These are phyloP conservation scores for Urophycis tenuis DNA, from an alignment of 2,797 vertebrate species.

Conservation along the genomic window DNA sequence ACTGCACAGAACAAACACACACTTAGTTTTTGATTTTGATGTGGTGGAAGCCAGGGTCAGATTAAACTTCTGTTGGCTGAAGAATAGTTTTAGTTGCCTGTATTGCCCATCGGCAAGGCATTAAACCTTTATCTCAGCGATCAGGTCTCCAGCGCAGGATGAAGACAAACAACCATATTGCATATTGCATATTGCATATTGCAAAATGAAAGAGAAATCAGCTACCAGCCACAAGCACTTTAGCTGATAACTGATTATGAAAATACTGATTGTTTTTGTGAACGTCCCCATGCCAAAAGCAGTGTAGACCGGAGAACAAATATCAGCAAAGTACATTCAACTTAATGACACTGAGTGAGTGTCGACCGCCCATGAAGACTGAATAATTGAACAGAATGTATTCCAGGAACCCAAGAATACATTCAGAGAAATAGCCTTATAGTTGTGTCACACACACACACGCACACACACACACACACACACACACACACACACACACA, in stretches of 20 bases:
- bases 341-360: not conserved
- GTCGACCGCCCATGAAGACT: not conserved
- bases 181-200: no score
- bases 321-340: not conserved
- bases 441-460: not conserved
- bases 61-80: not conserved
- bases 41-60: not conserved
- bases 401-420: conserved; percentile 8
- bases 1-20: not conserved
- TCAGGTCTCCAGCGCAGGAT: not conserved
- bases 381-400: not conserved
- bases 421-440: not conserved
- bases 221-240: not conserved
- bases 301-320: not conserved
- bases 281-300: not conserved
- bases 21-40: not conserved
- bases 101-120: not conserved
- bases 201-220: not conserved
- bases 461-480: not conserved
- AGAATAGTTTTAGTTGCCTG: not conserved
- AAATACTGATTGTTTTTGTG: not conserved
- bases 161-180: not conserved
- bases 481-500: not conserved
- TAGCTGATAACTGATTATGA: not conserved
- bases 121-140: not conserved